Percentiles rank a stretch among this genome's conserved stretches.
Conservation (phyloP, 2,797 vertebrate genomes). For the Xiphorhynchus erythropygius region DNA sequence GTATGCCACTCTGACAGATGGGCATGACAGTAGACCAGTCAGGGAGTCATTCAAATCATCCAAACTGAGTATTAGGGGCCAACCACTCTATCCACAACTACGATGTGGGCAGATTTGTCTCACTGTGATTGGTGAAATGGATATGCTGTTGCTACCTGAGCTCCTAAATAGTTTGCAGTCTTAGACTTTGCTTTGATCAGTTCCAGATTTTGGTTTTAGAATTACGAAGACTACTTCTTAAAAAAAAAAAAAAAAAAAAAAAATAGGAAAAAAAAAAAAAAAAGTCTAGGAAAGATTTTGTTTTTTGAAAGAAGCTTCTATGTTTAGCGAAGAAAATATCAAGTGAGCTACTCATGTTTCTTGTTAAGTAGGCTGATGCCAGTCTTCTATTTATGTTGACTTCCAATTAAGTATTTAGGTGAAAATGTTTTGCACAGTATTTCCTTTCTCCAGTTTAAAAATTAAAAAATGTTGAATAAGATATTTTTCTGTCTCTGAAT, state of each 20-base stretch:
- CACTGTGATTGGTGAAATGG: neutral
- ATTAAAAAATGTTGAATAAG: constrained; percentile 38
- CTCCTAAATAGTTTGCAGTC: neutral
- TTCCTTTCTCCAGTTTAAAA: constrained; percentile 52
- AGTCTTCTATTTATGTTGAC: constrained; percentile 16
- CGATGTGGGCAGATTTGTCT: neutral
- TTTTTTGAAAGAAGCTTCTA: neutral
- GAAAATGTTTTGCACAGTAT: constrained; percentile 33
- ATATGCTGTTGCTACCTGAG: neutral
- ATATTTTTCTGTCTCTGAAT: constrained; percentile 33
- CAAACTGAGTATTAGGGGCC: constrained; percentile 59
- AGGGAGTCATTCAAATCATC: constrained; percentile 69
- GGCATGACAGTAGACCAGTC: constrained; percentile 61
- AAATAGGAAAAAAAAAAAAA: neutral
- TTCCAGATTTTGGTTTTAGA: neutral
- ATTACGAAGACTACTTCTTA: neutral
- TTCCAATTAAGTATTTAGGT: constrained; percentile 57
- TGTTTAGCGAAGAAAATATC: neutral
- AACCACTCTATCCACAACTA: constrained; percentile 51
- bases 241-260: neutral
- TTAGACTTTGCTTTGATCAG: neutral
- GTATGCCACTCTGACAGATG: constrained; percentile 76
- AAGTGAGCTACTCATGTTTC: neutral
- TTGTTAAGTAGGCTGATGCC: constrained; percentile 20
- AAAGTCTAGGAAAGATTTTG: neutral